phyloP scores from a whole-genome alignment of 1,140 invertebrate genomes.

The Neotoxoptera formosana region DNA sequence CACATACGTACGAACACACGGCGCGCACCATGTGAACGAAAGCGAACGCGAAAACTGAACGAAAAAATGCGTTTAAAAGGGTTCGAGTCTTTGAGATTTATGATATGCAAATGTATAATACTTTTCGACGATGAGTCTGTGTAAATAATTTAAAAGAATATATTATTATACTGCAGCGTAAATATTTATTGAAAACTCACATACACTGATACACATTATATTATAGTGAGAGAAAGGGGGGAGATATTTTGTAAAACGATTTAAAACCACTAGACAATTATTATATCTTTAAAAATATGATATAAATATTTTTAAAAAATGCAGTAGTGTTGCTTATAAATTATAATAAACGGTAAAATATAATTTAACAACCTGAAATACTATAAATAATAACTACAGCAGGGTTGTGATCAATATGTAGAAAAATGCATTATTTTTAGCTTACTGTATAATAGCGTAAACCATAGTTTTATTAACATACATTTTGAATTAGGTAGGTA shows the following conservation, averaged over 20 bases:
- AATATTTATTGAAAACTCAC: neutral
- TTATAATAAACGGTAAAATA: neutral
- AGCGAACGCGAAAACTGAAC: neutral
- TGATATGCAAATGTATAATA: neutral
- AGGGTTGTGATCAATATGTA: neutral
- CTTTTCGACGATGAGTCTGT: neutral
- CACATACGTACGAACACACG: neutral
- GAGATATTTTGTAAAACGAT: neutral
- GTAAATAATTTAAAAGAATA: constrained; percentile 18
- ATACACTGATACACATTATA: no score
- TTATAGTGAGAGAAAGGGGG: neutral
- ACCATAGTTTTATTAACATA: neutral
- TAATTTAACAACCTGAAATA: neutral
- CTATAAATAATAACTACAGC: neutral
- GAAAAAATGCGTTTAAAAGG: neutral
- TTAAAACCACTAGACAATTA: neutral
- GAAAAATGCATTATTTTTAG: neutral
- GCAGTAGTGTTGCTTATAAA: neutral
- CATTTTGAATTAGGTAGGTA: neutral
- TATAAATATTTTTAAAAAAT: neutral
- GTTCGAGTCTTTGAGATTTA: neutral
- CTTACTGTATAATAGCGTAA: neutral
- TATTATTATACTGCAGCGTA: neutral
- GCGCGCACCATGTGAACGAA: neutral
- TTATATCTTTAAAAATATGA: neutral